Percentiles rank a stretch among this genome's conserved stretches.
Evolutionary conservation across 2,888 invertebrate genomes (phyloP).

Genomic region (Drosophila kokeensis): DNA sequence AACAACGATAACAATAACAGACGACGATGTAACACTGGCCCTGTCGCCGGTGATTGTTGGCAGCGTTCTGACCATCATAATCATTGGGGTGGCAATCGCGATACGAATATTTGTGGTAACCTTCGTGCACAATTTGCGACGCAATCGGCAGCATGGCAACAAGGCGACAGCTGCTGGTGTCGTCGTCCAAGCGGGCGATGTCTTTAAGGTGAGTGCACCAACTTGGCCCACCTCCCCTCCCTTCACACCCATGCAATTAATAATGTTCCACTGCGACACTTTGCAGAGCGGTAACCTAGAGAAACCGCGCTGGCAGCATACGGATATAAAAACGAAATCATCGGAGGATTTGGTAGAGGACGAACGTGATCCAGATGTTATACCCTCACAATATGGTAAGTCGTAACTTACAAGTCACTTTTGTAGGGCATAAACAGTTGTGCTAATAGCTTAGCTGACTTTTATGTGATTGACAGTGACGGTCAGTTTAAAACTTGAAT

Average conservation of each 20-base stretch:
- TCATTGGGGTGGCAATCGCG: slow-evolving; percentile 85
- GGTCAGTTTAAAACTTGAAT: not conserved
- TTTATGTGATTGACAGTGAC: not conserved
- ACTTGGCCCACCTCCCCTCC: not conserved
- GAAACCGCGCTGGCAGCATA: slow-evolving; percentile 85
- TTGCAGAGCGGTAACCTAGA: slow-evolving; percentile 82
- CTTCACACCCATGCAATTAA: slow-evolving; percentile 17
- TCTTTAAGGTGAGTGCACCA: slow-evolving; percentile 82
- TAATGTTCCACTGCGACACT: slow-evolving; percentile 18
- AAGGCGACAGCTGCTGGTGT: slow-evolving; percentile 83
- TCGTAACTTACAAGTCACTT: not conserved
- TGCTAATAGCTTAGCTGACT: not conserved
- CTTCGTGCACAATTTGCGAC: slow-evolving; percentile 84
- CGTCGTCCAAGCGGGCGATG: slow-evolving; percentile 82
- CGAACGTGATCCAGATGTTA: slow-evolving; percentile 89
- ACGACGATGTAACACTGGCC: slow-evolving; percentile 83
- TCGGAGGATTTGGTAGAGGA: slow-evolving; percentile 84
- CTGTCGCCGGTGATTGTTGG: slow-evolving; percentile 85
- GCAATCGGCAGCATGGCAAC: slow-evolving; percentile 84
- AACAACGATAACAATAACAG: slow-evolving; percentile 58
- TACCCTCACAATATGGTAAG: slow-evolving; percentile 90
- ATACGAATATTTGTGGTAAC: slow-evolving; percentile 84
- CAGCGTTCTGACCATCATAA: slow-evolving; percentile 84
- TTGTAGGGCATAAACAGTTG: not conserved
- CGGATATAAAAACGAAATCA: slow-evolving; percentile 85